Evolutionary conservation across 2,888 invertebrate species (phyloP), one percentile per base, ranked within the genome.

Genomic region (Liodrosophila aerea): DNA sequence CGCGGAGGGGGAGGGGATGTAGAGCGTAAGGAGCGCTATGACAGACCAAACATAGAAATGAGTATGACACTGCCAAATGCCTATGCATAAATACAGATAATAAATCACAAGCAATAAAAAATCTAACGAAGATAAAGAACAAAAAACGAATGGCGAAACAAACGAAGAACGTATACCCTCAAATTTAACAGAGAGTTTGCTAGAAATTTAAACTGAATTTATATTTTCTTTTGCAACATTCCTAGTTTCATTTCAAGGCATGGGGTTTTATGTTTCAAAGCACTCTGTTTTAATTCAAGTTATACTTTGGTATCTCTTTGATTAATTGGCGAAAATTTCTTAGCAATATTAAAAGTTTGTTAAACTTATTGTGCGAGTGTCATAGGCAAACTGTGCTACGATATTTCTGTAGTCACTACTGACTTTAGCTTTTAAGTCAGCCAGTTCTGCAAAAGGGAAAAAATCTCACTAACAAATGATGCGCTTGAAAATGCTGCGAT

Each of bases 31-130:
- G 16, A 51, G 16, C 13, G 22, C 29, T 29, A 36, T 31, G 15
- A 2, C 27, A 22, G 12, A 40, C 12, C 18, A 13, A n/a, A 36
- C 44, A 43, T 44, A 54, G 67, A 67, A 58, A 58, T 64, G 51
- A 58, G 44, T 60, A 44, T 41, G 50, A 70, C 59, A 46, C 37
- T 45, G 54, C 33, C 51, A 56, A 50, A 52, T 37, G 58, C 46
- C 64, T 71, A 51, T 49, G 76, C 70, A 66, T 66, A 76, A 73
- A 77, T 73, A 78, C 73, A 61, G 63, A 76, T 71, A 76, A 76
- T 76, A 80, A 76, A 76, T 76, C 76, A 76, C 80, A 58, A 53
- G 60, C 71, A 73, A 63, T 68, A 63, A 59, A 22, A 65, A 67
- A 64, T 64, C 62, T 62, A 54, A 63, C 52, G 39, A 56, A 66